Evolutionary conservation across 2,888 invertebrate species (phyloP).

Genomic region (Fragum whitleyi): DNA sequence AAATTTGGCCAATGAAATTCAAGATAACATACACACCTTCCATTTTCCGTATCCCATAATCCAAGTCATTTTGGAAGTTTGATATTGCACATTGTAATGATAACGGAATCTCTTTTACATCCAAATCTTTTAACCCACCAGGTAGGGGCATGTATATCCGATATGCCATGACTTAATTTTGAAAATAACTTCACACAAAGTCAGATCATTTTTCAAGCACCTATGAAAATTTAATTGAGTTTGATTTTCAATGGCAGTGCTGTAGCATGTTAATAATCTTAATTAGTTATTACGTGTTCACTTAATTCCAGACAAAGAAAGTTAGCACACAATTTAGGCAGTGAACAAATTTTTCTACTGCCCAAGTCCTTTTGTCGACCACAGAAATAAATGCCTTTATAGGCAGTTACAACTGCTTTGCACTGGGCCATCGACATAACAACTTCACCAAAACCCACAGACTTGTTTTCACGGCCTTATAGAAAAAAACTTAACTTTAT

Average conservation of each 20-base stretch:
- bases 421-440: too few relatives aligned
- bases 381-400: too few relatives aligned
- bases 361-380: too few relatives aligned
- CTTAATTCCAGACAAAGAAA: too few relatives aligned
- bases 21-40: conserved; percentile 54
- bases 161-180: conserved; percentile 69
- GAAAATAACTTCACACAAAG: neutral
- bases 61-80: conserved; percentile 47
- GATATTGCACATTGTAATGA: conserved; percentile 51
- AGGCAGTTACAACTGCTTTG: too few relatives aligned
- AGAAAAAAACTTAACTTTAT: too few relatives aligned
- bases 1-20: conserved; percentile 32
- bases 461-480: too few relatives aligned
- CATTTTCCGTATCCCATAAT: conserved; percentile 43
- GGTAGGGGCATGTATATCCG: conserved; percentile 65
- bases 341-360: too few relatives aligned
- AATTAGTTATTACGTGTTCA: too few relatives aligned
- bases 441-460: too few relatives aligned
- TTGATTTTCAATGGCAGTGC: neutral
- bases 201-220: neutral
- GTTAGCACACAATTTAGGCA: too few relatives aligned
- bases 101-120: conserved; percentile 16
- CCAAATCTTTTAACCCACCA: neutral
- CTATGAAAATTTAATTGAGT: neutral
- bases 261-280: neutral